phyloP scores from a whole-genome alignment of 1,140 invertebrate species.

The Spodoptera litura region DNA sequence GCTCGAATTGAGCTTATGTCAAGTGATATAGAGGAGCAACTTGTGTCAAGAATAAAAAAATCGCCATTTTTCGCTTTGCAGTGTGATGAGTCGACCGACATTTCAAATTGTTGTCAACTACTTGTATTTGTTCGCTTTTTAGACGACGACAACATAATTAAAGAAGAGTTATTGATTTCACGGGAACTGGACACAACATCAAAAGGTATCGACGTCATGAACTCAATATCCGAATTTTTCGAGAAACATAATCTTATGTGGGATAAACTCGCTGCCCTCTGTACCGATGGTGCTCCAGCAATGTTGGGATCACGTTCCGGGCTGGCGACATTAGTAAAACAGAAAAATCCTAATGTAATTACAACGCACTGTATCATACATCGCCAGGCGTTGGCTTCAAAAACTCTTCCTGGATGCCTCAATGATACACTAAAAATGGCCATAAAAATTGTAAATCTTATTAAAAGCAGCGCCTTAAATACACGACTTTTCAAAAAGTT shows the following conservation, averaged over 20 bases:
- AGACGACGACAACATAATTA: conserved; percentile 58
- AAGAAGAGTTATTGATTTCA: conserved; percentile 63
- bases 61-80: conserved; percentile 53
- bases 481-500: too few relatives aligned
- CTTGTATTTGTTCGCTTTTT: conserved; percentile 60
- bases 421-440: too few relatives aligned
- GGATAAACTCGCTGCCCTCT: conserved; percentile 51
- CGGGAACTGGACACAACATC: conserved; percentile 48
- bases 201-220: conserved; percentile 50
- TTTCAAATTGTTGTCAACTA: conserved; percentile 53
- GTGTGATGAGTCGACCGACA: conserved; percentile 55
- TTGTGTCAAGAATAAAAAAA: conserved; percentile 52
- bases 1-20: conserved; percentile 40
- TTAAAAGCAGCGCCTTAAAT: too few relatives aligned
- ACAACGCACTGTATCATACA: conserved; percentile 61
- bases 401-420: too few relatives aligned
- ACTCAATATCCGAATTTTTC: conserved; percentile 51
- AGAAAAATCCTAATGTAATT: conserved; percentile 55
- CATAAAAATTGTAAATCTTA: too few relatives aligned
- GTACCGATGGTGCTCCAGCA: conserved; percentile 60
- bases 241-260: conserved; percentile 55
- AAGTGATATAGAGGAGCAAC: conserved; percentile 60
- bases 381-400: too few relatives aligned
- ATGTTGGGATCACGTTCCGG: conserved; percentile 61
- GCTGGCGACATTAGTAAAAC: conserved; percentile 56